Evolutionary conservation across 2,113 vertebrate genomes (phyloP), one percentile per base, ranked within the genome.

Genomic region (Loxodonta africana): DNA sequence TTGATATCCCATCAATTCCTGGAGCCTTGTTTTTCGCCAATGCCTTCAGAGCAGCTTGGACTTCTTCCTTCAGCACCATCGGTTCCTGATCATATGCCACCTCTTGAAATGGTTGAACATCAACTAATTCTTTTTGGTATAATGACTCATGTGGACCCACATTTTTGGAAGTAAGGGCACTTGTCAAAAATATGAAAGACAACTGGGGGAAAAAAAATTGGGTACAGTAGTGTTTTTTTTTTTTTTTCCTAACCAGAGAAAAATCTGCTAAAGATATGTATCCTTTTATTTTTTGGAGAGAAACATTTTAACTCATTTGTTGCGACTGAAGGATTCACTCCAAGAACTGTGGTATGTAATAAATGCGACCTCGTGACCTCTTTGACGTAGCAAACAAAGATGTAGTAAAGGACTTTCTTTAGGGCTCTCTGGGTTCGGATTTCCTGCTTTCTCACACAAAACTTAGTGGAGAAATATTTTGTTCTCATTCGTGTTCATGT

Each of bases 161-260:
- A 67, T 62, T 57, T 86, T 95, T 37, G 33, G 21, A 94, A 63
- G 37, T 53, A 44, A 90, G 8, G 18, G 28, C 15, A 85, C 18
- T 44, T 93, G 44, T 87, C 87, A 93, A 86, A 95, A 92, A 88
- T 69, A 91, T 74, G 91, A 93, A 93, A 94, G 65, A 65, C 46
- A 78, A 76, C 10, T 8, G 11, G 44, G 8, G 44, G 17, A 17
- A 7, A 48, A 21, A 10, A 60, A 15, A 71, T 12, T 74, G 63
- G 83, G 33, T 0, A 1, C 26, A 8, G 6, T 37, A 69, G 41
- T 90, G 4, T 62, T 67, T 73, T 87, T 88, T 62, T 77, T 94
- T 92, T 85, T 37, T 37, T 37, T 92, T 85, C 69, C 26, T 82
- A 71, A 83, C 41, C 33, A 53, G 26, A 94, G 21, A 76, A 65